Evolutionary conservation across 2,888 invertebrate genomes (phyloP).

Genomic region (Lissonota sp.): DNA sequence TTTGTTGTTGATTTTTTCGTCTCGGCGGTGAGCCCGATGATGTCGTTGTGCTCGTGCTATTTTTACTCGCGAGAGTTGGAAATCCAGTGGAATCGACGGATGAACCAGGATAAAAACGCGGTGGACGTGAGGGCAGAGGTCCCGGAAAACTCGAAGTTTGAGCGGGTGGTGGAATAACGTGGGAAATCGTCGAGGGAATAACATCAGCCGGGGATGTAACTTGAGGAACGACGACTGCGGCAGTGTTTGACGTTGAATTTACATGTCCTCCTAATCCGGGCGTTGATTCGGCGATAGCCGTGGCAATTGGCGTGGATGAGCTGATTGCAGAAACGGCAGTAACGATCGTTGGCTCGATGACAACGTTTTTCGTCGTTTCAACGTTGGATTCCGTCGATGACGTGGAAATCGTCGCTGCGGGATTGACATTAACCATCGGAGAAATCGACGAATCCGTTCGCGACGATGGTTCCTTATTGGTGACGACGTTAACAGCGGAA

Average conservation of each 20-base stretch:
- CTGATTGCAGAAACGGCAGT: not conserved
- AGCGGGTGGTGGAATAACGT: constrained; percentile 17
- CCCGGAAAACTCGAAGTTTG: constrained; percentile 50
- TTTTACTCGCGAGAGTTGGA: constrained; percentile 44
- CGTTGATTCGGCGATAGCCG: not conserved
- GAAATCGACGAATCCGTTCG: constrained; percentile 69
- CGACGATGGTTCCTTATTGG: constrained; percentile 28
- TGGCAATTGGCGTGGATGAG: constrained; percentile 11
- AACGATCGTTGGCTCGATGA: too few species aligned
- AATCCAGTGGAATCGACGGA: constrained; percentile 51
- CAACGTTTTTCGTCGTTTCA: too few species aligned
- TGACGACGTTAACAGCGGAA: constrained; percentile 51
- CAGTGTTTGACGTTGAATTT: constrained; percentile 26
- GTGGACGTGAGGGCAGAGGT: constrained; percentile 52
- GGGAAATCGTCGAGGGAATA: constrained; percentile 28
- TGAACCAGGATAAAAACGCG: constrained; percentile 31
- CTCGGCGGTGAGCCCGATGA: constrained; percentile 73
- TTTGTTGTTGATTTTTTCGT: constrained; percentile 72
- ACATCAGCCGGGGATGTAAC: constrained; percentile 5
- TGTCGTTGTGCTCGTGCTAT: constrained; percentile 70
- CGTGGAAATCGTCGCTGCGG: constrained; percentile 11
- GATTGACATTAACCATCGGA: constrained; percentile 54
- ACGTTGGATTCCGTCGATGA: too few species aligned
- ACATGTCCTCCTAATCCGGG: not conserved
- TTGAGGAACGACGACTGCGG: constrained; percentile 23